Evolutionary conservation across 2,113 vertebrate species (phyloP).

Genomic region (Rhinoptilus africanus): DNA sequence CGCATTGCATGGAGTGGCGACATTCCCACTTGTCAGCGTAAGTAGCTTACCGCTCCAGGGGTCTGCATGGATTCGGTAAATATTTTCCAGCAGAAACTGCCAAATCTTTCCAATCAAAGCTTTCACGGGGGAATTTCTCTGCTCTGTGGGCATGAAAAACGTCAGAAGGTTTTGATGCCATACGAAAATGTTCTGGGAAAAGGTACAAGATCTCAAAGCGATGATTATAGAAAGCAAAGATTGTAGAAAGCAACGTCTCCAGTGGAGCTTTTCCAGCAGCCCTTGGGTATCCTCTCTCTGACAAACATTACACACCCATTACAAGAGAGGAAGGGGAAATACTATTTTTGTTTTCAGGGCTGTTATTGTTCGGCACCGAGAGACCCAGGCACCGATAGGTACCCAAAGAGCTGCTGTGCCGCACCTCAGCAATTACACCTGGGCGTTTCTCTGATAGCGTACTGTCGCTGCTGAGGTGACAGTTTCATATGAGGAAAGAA

Average conservation of each 20-base stretch:
- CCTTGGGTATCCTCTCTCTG: not conserved
- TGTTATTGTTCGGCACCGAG: not conserved
- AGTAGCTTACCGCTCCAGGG: not conserved
- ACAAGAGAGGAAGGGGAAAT: not conserved
- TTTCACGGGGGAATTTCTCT: not conserved
- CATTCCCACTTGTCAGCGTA: constrained; percentile 19
- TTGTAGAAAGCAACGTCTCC: not conserved
- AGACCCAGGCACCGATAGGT: not conserved
- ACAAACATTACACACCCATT: not conserved
- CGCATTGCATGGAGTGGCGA: not conserved
- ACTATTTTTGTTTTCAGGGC: not conserved
- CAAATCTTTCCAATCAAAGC: not conserved
- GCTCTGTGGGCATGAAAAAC: not conserved
- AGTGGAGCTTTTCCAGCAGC: not conserved
- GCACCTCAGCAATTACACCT: not conserved
- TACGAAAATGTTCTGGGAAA: not conserved
- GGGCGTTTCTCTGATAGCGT: not conserved
- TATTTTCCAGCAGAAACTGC: not conserved
- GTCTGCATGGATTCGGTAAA: rapidly evolving
- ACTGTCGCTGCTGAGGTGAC: not conserved
- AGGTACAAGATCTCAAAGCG: not conserved
- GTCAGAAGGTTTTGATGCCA: not conserved
- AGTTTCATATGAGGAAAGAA: not conserved
- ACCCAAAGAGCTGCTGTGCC: not conserved
- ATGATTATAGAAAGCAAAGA: not conserved